phyloP scores from a whole-genome alignment of 2,797 vertebrate species.

The Acipenser transmontanus region DNA sequence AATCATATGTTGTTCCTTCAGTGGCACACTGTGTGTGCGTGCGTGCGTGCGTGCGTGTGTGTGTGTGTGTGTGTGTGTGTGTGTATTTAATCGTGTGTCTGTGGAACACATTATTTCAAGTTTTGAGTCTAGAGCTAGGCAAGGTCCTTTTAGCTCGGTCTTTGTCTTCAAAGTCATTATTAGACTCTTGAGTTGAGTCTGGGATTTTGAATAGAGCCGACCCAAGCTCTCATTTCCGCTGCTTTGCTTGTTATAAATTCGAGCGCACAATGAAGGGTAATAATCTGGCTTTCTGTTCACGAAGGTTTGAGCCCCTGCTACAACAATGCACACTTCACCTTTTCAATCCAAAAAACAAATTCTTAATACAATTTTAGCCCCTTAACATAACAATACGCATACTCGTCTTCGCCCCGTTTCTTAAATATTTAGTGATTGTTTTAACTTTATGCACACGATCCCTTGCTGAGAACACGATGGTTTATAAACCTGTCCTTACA shows the following conservation, averaged over 20 bases:
- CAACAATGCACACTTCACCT: constrained; percentile 6
- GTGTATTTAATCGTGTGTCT: not conserved
- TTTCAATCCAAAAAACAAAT: not conserved
- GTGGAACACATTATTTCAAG: too few species aligned
- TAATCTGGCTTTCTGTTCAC: constrained; percentile 5
- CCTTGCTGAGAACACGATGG: too few species aligned
- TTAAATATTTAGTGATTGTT: too few species aligned
- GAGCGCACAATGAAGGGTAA: not conserved
- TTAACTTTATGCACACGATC: too few species aligned
- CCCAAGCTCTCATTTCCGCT: not conserved
- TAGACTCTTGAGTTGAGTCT: constrained; percentile 2
- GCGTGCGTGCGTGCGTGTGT: too few species aligned
- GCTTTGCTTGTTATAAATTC: not conserved
- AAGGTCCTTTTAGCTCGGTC: not conserved
- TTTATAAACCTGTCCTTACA: too few species aligned
- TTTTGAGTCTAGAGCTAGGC: not conserved
- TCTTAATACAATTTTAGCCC: not conserved
- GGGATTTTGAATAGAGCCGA: constrained; percentile 10
- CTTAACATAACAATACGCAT: not conserved
- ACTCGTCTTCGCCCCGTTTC: too few species aligned
- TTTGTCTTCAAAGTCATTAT: constrained; percentile 3
- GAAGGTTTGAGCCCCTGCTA: not conserved
- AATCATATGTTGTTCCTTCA: too few species aligned
- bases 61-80: not conserved
- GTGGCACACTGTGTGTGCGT: too few species aligned